phyloP scores from a whole-genome alignment of 2,888 invertebrate species.

The Creontiades dilutus region DNA sequence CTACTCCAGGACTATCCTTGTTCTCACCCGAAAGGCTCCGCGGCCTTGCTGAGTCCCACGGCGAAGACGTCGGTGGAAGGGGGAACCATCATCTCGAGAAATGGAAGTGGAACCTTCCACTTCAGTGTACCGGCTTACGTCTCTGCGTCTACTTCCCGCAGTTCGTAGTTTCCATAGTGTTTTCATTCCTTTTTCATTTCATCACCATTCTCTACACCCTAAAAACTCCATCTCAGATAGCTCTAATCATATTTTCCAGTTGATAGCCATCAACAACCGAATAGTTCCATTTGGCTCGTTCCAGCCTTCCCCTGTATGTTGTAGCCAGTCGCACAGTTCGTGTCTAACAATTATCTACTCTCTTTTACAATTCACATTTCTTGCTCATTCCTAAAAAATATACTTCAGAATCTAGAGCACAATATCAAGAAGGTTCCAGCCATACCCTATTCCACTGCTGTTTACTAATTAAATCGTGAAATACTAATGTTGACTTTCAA shows the following conservation, averaged over 20 bases:
- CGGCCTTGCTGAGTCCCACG: conserved; percentile 51
- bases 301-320: too few relatives aligned
- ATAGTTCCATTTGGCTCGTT: background rate
- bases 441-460: too few relatives aligned
- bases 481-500: too few relatives aligned
- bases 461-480: too few relatives aligned
- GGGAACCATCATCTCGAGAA: conserved; percentile 39
- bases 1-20: too few relatives aligned
- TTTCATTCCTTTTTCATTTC: background rate
- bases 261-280: background rate
- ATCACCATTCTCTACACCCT: background rate
- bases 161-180: conserved; percentile 56
- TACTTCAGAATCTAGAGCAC: too few relatives aligned
- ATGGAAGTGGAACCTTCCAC: conserved; percentile 56
- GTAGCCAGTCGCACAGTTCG: too few relatives aligned
- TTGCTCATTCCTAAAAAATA: too few relatives aligned
- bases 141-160: conserved; percentile 58
- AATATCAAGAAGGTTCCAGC: too few relatives aligned
- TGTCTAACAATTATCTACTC: too few relatives aligned
- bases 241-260: background rate
- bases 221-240: background rate
- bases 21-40: background rate
- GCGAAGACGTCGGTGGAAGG: conserved; percentile 8
- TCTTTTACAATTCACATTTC: too few relatives aligned
- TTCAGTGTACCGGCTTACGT: conserved; percentile 65